Base-by-base conservation (phyloP, 2,888 invertebrate species). In the Ischnus inquisitorius region DNA sequence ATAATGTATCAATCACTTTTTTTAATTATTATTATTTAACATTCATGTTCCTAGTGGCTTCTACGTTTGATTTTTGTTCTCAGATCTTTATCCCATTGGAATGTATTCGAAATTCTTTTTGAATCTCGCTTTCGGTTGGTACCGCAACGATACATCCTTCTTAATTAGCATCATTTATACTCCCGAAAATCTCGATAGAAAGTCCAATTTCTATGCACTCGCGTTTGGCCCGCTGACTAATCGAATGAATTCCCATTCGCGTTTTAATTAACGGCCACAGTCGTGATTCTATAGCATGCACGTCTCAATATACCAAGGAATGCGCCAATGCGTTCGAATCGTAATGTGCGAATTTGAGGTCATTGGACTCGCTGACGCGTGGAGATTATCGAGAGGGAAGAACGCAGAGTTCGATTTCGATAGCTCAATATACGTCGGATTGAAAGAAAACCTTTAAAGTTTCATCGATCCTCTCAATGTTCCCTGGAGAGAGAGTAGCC, bases 311-410 rank as follows among this genome's bases (percentile, higher is more conserved):
- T n/a, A 57, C 71, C 6, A 46, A 39, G 46, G 75, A 79, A 67
- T 75, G 69, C 75, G 62, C 65, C 22, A 34, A 57, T 68, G 57
- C 54, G 39, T 79, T 48, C 41, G 46, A 54, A 69, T 79, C 60
- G 64, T 75, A 68, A 78, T 67, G 57, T 46, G n/a, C 64, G 34
- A 51, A 68, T 88, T 87, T 60, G 84, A 83, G 87, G 87, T 82
- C 85, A 78, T 75, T 81, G 85, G 68, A 84, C 85, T 82, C 87
- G 83, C 85, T 89, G 88, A 88, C 84, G 87, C 86, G 87, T 84
- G 85, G 88, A 86, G 86, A 88, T 89, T 89, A 79, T 75, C 85
- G 76, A 88, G 88, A 76, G 41, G 34, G 41, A 76, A 39, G 19
- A 46, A 48, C 48, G 54, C 64, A 25, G 48, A 48, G 22, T 39